phyloP scores from a whole-genome alignment of 2,888 invertebrate species.

The Frankliniella intonsa region DNA sequence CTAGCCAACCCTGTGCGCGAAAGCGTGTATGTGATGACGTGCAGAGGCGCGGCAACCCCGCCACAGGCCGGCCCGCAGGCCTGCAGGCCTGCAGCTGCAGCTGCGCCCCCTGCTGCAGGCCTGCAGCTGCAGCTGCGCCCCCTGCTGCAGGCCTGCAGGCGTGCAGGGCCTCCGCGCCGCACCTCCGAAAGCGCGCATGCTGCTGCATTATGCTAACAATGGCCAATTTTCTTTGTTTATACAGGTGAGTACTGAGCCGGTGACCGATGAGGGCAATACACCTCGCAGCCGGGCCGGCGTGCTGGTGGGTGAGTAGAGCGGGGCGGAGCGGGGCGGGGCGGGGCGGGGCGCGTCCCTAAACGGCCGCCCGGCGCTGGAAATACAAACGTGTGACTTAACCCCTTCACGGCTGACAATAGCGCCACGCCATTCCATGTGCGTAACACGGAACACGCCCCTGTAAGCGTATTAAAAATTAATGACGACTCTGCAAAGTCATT shows the following conservation, averaged over 20 bases:
- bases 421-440: too few relatives aligned
- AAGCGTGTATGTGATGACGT: background rate
- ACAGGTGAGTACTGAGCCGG: background rate
- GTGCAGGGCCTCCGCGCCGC: too few relatives aligned
- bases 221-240: slow-evolving; percentile 14
- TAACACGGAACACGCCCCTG: too few relatives aligned
- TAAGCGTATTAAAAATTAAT: too few relatives aligned
- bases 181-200: background rate
- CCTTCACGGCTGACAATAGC: too few relatives aligned
- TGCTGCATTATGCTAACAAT: background rate
- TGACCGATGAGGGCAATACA: background rate
- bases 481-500: background rate
- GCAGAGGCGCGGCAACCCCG: too few relatives aligned
- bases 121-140: too few relatives aligned
- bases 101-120: too few relatives aligned
- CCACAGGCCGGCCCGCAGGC: too few relatives aligned
- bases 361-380: background rate
- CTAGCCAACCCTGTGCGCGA: background rate
- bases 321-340: background rate
- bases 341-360: background rate
- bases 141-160: too few relatives aligned
- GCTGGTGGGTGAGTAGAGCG: background rate
- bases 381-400: background rate
- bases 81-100: too few relatives aligned
- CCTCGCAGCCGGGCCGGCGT: too few relatives aligned